phyloP scores from a whole-genome alignment of 2,888 invertebrate species.

The Sialis lutaria region DNA sequence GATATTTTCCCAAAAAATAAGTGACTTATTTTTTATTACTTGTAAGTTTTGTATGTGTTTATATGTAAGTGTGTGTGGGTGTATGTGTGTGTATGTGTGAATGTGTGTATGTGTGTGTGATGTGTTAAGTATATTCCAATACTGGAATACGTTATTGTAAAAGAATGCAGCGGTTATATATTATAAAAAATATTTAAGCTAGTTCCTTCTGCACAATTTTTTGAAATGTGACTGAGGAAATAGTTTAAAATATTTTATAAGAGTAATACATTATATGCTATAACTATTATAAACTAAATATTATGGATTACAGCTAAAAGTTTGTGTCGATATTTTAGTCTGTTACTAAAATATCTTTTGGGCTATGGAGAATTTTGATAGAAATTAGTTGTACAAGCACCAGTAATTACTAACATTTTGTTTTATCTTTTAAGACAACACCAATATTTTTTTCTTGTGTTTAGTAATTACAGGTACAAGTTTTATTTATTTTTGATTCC shows the following conservation, averaged over 20 bases:
- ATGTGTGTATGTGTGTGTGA: background rate
- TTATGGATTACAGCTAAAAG: conserved; percentile 1
- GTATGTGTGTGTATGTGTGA: background rate
- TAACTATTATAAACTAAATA: background rate
- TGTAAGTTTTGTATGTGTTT: background rate
- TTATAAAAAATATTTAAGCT: background rate
- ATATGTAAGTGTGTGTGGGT: background rate
- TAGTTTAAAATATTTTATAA: too few species aligned
- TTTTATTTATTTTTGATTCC: too few species aligned
- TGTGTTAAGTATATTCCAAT: background rate
- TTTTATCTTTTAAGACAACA: too few species aligned
- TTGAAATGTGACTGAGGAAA: too few species aligned
- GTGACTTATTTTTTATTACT: background rate
- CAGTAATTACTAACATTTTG: too few species aligned
- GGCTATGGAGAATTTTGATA: conserved; percentile 5
- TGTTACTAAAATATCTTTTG: background rate
- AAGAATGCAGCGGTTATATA: background rate
- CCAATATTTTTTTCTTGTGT: too few species aligned
- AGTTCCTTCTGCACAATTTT: background rate
- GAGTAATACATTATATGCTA: too few species aligned
- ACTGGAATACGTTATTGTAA: background rate
- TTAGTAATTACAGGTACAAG: too few species aligned
- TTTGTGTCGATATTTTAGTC: conserved; percentile 3
- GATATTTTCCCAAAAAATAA: too few species aligned
- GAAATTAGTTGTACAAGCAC: too few species aligned